A percentile compares a stretch with the other conserved stretches of the same genome.
Evolutionary conservation across 2,888 invertebrate species (phyloP).

Genomic region (Lasioglossum pauxillum): DNA sequence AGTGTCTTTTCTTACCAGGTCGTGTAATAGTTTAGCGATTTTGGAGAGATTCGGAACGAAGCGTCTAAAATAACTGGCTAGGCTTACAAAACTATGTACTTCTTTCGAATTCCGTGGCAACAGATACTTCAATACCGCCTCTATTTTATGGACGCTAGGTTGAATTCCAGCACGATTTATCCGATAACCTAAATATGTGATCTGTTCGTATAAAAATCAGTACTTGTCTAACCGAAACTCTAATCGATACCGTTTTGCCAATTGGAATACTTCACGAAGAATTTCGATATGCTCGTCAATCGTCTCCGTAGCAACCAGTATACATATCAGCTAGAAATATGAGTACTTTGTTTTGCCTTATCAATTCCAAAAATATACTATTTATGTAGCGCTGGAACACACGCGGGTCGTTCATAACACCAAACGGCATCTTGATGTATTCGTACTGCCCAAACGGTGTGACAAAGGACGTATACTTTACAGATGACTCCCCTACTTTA

Average conservation of each 20-base stretch:
- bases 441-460: conserved; percentile 28
- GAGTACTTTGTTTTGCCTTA: background rate
- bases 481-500: too few relatives aligned
- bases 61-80: conserved; percentile 60
- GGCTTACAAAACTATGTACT: conserved; percentile 51
- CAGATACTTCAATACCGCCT: background rate
- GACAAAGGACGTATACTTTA: conserved; percentile 26
- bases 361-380: background rate
- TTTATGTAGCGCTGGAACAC: conserved; percentile 26
- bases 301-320: background rate
- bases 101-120: conserved; percentile 44
- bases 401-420: conserved; percentile 21
- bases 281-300: background rate
- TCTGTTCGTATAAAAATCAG: background rate
- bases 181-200: conserved; percentile 21
- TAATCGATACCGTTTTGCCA: background rate
- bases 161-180: background rate
- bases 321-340: background rate
- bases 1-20: conserved; percentile 29
- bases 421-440: conserved; percentile 26
- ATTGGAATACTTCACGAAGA: background rate
- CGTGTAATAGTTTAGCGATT: conserved; percentile 29
- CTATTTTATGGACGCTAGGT: background rate
- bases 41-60: conserved; percentile 56
- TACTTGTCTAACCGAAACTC: conserved; percentile 13